These are phyloP conservation scores for Oreochromis aureus DNA, from an alignment of 2,113 vertebrate genomes.

Conservation along the genomic window DNA sequence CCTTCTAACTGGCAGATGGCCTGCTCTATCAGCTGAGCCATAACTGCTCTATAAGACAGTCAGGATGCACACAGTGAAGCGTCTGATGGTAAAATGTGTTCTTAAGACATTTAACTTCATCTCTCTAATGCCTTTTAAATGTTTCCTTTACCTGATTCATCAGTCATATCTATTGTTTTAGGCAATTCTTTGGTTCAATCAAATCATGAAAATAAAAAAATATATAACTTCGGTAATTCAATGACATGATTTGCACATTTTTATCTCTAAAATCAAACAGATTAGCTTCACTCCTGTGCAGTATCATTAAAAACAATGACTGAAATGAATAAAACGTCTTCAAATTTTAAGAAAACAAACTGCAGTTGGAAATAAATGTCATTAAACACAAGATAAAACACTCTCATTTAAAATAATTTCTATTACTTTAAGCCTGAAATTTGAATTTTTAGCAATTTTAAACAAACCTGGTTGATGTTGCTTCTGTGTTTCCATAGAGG, in stretches of 20 bases:
- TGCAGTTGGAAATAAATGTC: background rate
- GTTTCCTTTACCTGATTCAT: background rate
- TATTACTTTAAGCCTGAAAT: background rate
- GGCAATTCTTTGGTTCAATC: background rate
- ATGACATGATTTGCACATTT: background rate
- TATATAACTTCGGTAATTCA: rapidly evolving
- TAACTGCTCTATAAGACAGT: background rate
- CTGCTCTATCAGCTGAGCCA: background rate
- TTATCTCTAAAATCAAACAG: background rate
- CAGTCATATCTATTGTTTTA: background rate
- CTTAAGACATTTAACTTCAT: background rate
- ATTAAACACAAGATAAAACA: background rate
- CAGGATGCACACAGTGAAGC: background rate
- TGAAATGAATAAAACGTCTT: rapidly evolving
- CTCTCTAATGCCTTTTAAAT: background rate
- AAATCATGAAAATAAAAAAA: background rate
- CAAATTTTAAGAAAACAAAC: background rate
- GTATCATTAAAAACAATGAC: background rate
- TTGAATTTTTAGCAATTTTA: background rate
- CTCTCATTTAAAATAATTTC: background rate
- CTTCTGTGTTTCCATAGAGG: background rate
- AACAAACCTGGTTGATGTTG: background rate
- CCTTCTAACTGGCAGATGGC: background rate
- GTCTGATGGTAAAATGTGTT: background rate
- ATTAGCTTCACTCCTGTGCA: background rate